Evolutionary conservation across 2,113 vertebrate genomes (phyloP).

Genomic region (Physeter macrocephalus): DNA sequence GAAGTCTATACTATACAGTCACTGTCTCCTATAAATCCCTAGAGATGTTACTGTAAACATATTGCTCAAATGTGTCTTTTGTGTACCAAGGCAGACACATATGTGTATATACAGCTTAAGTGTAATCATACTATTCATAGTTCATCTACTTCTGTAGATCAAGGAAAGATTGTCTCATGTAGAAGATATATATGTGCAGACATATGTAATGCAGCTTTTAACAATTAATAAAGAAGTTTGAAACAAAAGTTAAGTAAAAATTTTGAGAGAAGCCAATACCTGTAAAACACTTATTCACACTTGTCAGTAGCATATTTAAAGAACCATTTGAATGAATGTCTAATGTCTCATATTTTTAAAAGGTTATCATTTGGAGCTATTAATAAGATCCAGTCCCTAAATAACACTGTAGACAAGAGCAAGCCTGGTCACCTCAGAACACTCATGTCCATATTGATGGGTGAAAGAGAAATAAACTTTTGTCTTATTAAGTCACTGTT

Average conservation of each 20-base stretch:
- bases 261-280: neutral
- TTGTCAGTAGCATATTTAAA: neutral
- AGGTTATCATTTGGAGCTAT: neutral
- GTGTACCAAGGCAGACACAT: neutral
- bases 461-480: neutral
- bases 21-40: neutral
- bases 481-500: neutral
- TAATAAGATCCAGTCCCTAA: neutral
- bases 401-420: neutral
- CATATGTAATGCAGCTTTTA: neutral
- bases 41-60: neutral
- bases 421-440: neutral
- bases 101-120: neutral
- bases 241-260: neutral
- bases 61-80: neutral
- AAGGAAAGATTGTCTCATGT: neutral
- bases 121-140: neutral
- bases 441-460: neutral
- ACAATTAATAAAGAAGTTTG: neutral
- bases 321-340: neutral
- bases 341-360: neutral
- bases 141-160: neutral
- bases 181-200: neutral
- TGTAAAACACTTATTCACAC: neutral
- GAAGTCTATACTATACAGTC: neutral